These are phyloP conservation scores for Geotrupes spiniger DNA, from an alignment of 2,888 invertebrate genomes.

Conservation along the genomic window DNA sequence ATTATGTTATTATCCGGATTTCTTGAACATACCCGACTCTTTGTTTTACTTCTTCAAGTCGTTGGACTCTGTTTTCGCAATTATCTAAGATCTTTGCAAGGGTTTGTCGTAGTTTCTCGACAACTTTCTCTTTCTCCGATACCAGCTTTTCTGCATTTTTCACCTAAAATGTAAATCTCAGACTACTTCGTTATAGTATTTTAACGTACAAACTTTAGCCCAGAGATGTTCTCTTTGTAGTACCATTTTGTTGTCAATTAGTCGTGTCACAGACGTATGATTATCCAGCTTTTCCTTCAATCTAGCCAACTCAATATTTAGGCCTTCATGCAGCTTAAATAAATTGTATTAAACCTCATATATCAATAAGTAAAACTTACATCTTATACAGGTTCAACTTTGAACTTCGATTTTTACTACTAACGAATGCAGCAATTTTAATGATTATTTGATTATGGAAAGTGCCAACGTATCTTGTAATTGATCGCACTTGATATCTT, in stretches of 20 bases:
- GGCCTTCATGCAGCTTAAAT: conserved; percentile 31
- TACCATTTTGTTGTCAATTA: conserved; percentile 37
- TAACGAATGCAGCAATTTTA: too few relatives aligned
- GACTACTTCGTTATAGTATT: background rate
- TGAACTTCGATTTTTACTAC: too few relatives aligned
- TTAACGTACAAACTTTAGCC: conserved; percentile 25
- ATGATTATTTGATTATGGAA: too few relatives aligned
- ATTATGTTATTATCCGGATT: background rate
- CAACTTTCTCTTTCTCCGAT: conserved; percentile 15
- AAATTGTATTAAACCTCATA: too few relatives aligned
- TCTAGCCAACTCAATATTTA: conserved; percentile 29
- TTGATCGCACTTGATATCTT: too few relatives aligned
- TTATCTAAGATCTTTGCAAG: conserved; percentile 38
- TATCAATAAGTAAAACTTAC: too few relatives aligned
- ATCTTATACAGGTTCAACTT: too few relatives aligned
- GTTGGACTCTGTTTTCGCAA: conserved; percentile 46
- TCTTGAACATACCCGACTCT: conserved; percentile 50
- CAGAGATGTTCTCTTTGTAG: conserved; percentile 39
- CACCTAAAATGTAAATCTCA: conserved; percentile 14
- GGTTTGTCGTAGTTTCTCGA: conserved; percentile 15
- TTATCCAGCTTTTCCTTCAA: conserved; percentile 37
- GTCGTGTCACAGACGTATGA: conserved; percentile 40
- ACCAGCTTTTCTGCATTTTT: conserved; percentile 24
- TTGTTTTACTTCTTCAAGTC: conserved; percentile 46
- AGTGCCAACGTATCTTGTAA: too few relatives aligned